Evolutionary conservation across 2,888 invertebrate genomes (phyloP).

Genomic region (Asteroscopus sphinx): DNA sequence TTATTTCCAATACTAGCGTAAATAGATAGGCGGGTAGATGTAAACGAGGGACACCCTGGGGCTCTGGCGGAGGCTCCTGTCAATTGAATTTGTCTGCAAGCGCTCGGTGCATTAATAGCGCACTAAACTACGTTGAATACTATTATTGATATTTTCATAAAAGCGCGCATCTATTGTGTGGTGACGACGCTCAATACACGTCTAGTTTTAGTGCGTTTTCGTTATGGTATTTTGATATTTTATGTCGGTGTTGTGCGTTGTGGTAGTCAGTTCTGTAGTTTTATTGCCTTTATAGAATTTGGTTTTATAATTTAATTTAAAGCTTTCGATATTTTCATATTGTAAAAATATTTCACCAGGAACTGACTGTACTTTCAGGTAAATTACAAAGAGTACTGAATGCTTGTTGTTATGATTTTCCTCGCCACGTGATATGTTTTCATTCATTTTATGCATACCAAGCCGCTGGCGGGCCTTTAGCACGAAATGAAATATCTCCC

Average conservation of each 20-base stretch:
- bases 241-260: slow-evolving; percentile 67
- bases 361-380: neutral
- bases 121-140: slow-evolving; percentile 83
- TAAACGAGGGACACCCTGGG: slow-evolving; percentile 83
- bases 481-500: slow-evolving; percentile 36
- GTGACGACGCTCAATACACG: slow-evolving; percentile 70
- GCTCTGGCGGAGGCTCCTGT: slow-evolving; percentile 81
- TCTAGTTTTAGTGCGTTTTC: slow-evolving; percentile 75
- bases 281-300: slow-evolving; percentile 71
- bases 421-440: neutral
- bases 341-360: slow-evolving; percentile 7
- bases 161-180: slow-evolving; percentile 76
- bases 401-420: neutral
- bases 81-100: slow-evolving; percentile 90
- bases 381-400: neutral
- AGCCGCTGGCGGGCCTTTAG: slow-evolving; percentile 3
- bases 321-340: slow-evolving; percentile 56
- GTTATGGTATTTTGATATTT: slow-evolving; percentile 77
- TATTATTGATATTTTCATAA: slow-evolving; percentile 85
- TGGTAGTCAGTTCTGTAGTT: slow-evolving; percentile 66
- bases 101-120: slow-evolving; percentile 84
- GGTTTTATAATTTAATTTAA: slow-evolving; percentile 71
- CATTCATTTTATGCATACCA: neutral
- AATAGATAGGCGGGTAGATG: slow-evolving; percentile 84
- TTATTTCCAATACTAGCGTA: slow-evolving; percentile 82